phyloP scores from a whole-genome alignment of 2,888 invertebrate species.

The Eristalis tenax region DNA sequence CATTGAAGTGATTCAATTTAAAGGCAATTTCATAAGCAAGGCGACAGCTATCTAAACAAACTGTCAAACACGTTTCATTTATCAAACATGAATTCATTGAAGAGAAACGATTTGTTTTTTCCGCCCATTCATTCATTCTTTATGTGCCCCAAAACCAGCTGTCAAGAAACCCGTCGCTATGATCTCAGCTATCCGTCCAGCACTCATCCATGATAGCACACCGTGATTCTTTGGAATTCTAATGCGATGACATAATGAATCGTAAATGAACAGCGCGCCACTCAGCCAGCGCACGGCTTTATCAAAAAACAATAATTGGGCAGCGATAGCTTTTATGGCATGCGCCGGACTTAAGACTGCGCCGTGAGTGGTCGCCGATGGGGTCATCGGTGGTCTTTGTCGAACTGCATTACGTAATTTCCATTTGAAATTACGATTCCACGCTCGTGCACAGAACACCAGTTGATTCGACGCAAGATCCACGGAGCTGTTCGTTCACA shows the following conservation, averaged over 20 bases:
- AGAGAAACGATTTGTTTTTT: background rate
- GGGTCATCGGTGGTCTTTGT: conserved; percentile 10
- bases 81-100: background rate
- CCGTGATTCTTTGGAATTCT: conserved; percentile 6
- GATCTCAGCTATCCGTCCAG: conserved; percentile 17
- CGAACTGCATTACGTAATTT: conserved; percentile 59
- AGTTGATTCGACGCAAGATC: background rate
- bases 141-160: background rate
- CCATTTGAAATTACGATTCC: conserved; percentile 47
- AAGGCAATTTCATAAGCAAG: background rate
- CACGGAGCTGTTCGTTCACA: background rate
- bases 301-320: conserved; percentile 15
- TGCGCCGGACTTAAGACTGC: background rate
- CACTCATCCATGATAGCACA: conserved; percentile 12
- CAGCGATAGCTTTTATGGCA: conserved; percentile 7
- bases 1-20: background rate
- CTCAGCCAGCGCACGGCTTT: conserved; percentile 3
- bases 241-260: conserved; percentile 43
- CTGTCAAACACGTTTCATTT: background rate
- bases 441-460: conserved; percentile 20
- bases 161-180: conserved; percentile 7
- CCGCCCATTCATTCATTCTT: background rate
- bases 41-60: background rate
- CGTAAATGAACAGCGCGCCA: conserved; percentile 15
- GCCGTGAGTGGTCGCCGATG: background rate